Base-by-base conservation (phyloP, 1,140 invertebrate genomes). In the Panagrolaimus sp. region DNA sequence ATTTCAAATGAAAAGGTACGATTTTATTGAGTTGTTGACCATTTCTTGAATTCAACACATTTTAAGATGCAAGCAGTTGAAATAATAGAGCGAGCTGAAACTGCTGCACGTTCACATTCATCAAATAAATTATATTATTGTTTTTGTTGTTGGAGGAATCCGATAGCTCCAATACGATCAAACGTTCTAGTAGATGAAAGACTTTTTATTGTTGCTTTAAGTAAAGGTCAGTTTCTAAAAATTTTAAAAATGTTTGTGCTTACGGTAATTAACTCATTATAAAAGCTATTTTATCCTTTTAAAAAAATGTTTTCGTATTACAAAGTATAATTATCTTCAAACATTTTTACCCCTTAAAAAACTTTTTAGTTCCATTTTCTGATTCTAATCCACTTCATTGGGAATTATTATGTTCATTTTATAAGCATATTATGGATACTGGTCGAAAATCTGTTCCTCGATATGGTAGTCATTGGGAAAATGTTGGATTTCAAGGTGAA, bases 321-420 rank as follows among this genome's bases (percentile, higher is more conserved):
- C n/a, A n/a, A n/a, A n/a, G n/a, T n/a, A n/a, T n/a, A n/a, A n/a
- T n/a, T n/a, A n/a, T n/a, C n/a, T n/a, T n/a, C n/a, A n/a, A n/a
- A n/a, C n/a, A n/a, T n/a, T n/a, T n/a, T n/a, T n/a, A n/a, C n/a
- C n/a, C n/a, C n/a, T n/a, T n/a, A 23, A 57, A 20, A 27, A 9
- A 13, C 20, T 57, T 25, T 25, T 20, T 20, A 57, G 14, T 57
- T 57, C 20, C 20, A 57, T 57, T 57, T 57, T 63, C 62, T 14
- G 62, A 63, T 63, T 11, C 11, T 20, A 63, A 63, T 63, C 62
- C 62, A 14, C 11, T 63, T 9, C 62, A 63, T 31, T 63, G 62
- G 62, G 62, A 63, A 16, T 43, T 63, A 16, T 43, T 63, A 20
- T 63, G 42, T 27, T 63, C 62, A 11, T 31, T 63, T 13, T 63